Conservation (phyloP, 2,113 vertebrate species). For the Python bivittatus region DNA sequence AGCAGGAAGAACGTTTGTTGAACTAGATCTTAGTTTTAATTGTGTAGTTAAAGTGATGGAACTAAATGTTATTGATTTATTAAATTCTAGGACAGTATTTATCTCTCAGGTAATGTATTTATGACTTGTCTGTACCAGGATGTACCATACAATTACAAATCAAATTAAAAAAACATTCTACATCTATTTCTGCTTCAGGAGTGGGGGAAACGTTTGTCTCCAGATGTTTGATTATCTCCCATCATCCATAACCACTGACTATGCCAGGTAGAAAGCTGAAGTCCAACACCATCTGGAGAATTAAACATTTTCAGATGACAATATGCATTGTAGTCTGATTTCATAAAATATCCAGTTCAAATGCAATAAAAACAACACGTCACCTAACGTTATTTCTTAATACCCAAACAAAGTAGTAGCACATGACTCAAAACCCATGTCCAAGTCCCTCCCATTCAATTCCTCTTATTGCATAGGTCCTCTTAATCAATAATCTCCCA, state of each 20-base stretch:
- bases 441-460: no score
- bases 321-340: neutral
- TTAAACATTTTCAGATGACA: neutral
- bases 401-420: neutral
- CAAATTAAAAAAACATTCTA: neutral
- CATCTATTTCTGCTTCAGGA: neutral
- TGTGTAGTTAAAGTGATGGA: neutral
- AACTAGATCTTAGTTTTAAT: constrained; percentile 5
- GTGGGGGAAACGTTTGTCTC: neutral
- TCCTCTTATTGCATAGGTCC: neutral
- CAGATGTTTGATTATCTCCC: neutral
- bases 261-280: neutral
- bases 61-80: constrained; percentile 9
- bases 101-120: neutral
- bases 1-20: neutral
- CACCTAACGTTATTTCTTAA: neutral
- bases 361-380: neutral
- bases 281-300: neutral
- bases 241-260: neutral
- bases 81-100: neutral
- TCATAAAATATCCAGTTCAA: neutral
- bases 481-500: neutral
- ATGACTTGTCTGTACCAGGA: neutral
- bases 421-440: neutral
- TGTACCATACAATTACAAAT: neutral